Evolutionary conservation across 1,140 invertebrate species (phyloP).

Genomic region (Zaprionus kolodkinae): DNA sequence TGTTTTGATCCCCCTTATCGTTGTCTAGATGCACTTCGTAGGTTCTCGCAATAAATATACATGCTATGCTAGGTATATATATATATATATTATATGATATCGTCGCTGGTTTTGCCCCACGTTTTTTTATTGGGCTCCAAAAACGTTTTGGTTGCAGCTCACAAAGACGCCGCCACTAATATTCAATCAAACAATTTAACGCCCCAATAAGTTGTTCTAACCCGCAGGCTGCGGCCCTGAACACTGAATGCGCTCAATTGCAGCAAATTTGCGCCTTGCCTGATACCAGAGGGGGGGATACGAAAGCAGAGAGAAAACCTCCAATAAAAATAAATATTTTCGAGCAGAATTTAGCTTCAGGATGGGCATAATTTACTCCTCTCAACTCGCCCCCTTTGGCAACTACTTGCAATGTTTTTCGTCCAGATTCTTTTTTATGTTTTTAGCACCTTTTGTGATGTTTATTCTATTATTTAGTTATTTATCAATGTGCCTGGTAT

Average conservation of each 20-base stretch:
- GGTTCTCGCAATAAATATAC: neutral
- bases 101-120: no score
- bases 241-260: constrained; percentile 64
- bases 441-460: constrained; percentile 65
- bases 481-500: constrained; percentile 65
- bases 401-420: neutral
- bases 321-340: constrained; percentile 47
- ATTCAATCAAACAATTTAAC: constrained; percentile 80
- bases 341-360: constrained; percentile 50
- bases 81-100: neutral
- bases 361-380: constrained; percentile 38
- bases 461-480: constrained; percentile 79
- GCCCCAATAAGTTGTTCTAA: constrained; percentile 75
- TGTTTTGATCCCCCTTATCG: neutral
- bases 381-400: neutral
- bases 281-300: constrained; percentile 16
- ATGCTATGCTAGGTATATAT: neutral
- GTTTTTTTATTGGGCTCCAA: neutral
- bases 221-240: constrained; percentile 49
- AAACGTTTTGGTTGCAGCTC: no score
- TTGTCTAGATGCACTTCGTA: neutral
- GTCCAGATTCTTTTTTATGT: no score
- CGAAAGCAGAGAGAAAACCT: constrained; percentile 1
- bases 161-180: constrained; percentile 60
- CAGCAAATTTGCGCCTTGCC: constrained; percentile 73